Evolutionary conservation across 2,797 vertebrate species (phyloP).

Genomic region (Pristis pectinata): DNA sequence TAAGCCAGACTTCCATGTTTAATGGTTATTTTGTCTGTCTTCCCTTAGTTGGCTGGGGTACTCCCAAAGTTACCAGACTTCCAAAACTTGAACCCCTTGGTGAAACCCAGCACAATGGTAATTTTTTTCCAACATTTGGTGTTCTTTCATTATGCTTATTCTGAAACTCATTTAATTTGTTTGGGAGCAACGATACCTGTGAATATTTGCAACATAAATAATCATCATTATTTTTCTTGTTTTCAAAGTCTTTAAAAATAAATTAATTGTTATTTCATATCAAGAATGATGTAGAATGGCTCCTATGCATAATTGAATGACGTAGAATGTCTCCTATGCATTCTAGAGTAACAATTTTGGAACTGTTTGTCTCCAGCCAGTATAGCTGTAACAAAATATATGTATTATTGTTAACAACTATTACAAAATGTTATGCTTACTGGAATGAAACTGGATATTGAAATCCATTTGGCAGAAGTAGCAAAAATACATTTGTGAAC

Average conservation of each 20-base stretch:
- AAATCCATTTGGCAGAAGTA: not conserved
- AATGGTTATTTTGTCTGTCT: conserved; percentile 49
- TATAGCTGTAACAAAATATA: not conserved
- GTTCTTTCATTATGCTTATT: conserved; percentile 44
- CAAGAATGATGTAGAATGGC: not conserved
- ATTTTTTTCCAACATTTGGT: conserved; percentile 52
- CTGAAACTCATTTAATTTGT: conserved; percentile 43
- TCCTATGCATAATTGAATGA: not conserved
- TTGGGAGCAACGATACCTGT: not conserved
- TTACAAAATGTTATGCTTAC: not conserved
- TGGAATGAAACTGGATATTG: not conserved
- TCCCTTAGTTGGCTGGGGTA: conserved; percentile 89
- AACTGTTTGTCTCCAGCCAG: not conserved
- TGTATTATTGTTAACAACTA: not conserved
- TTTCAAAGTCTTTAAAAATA: not conserved
- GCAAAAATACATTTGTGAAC: not conserved
- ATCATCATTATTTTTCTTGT: not conserved
- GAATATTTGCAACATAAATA: not conserved
- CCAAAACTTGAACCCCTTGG: conserved; percentile 88
- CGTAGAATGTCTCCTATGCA: too few relatives aligned
- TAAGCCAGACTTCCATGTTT: conserved; percentile 18
- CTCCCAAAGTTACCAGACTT: conserved; percentile 85
- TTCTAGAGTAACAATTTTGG: not conserved
- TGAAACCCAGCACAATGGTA: conserved; percentile 84
- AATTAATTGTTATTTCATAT: not conserved